phyloP scores from a whole-genome alignment of 2,888 invertebrate genomes.

The Drosophila setosimentum region DNA sequence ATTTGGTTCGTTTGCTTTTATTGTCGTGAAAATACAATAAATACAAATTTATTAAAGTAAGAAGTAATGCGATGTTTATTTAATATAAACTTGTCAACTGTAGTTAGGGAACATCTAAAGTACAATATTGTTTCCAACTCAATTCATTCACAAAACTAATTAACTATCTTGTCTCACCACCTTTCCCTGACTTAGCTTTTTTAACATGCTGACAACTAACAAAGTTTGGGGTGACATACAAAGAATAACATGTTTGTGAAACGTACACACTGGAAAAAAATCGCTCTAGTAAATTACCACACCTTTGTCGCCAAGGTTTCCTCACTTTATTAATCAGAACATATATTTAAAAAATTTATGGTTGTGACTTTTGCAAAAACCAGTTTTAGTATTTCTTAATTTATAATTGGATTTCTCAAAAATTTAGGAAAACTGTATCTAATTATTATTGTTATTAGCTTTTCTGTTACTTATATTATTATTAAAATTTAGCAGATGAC shows the following conservation, averaged over 20 bases:
- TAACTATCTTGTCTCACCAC: slow-evolving; percentile 3
- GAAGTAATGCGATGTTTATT: background rate
- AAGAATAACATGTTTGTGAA: background rate
- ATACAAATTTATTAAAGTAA: background rate
- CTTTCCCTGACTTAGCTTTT: background rate
- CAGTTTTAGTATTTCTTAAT: background rate
- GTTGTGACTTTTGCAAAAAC: background rate
- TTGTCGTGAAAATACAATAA: background rate
- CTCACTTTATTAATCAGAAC: background rate
- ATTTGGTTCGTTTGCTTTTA: too few species aligned
- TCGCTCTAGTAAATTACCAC: background rate
- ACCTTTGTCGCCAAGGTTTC: background rate
- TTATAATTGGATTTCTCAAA: background rate
- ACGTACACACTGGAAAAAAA: background rate
- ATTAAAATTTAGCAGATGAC: background rate
- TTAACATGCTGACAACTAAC: slow-evolving; percentile 1
- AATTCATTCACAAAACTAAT: slow-evolving; percentile 18
- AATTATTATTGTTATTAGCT: background rate
- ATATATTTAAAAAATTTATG: background rate
- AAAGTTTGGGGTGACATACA: slow-evolving; percentile 22
- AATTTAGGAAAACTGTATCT: background rate
- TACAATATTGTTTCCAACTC: slow-evolving; percentile 1
- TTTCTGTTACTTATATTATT: background rate
- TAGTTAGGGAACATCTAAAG: background rate
- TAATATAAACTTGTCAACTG: background rate